phyloP scores from a whole-genome alignment of 1,140 invertebrate genomes.

The Hyles euphorbiae region DNA sequence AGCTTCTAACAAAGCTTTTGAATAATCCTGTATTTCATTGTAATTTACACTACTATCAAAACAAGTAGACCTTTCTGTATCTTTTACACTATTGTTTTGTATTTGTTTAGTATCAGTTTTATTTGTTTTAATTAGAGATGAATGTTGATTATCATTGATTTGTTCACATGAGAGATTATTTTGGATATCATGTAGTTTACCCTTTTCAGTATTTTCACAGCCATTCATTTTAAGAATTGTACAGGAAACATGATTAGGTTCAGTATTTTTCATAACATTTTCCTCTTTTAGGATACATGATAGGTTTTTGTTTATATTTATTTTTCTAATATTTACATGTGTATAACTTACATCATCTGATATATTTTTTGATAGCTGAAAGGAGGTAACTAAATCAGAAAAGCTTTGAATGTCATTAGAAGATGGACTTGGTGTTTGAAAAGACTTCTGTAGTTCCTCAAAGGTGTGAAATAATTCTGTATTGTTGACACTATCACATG shows the following conservation, averaged over 20 bases:
- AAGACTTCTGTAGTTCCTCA: conserved; percentile 35
- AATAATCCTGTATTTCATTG: background rate
- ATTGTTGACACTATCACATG: conserved; percentile 13
- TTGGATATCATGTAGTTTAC: too few relatives aligned
- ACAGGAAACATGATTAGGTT: too few relatives aligned
- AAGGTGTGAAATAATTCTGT: conserved; percentile 33
- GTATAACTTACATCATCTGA: background rate
- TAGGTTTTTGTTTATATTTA: too few relatives aligned
- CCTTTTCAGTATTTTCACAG: too few relatives aligned
- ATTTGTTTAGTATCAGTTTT: background rate
- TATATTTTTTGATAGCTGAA: conserved; percentile 10
- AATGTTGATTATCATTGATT: too few relatives aligned
- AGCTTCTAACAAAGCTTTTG: conserved; percentile 20
- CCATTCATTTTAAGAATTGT: background rate
- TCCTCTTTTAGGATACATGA: too few relatives aligned
- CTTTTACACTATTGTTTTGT: background rate
- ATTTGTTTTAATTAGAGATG: too few relatives aligned
- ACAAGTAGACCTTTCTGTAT: too few relatives aligned
- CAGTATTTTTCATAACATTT: too few relatives aligned
- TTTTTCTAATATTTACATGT: background rate
- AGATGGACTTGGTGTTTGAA: conserved; percentile 17
- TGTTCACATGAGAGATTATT: too few relatives aligned
- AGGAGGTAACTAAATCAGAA: conserved; percentile 38
- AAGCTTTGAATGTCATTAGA: conserved; percentile 34
- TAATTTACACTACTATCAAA: background rate